phyloP scores from a whole-genome alignment of 2,113 vertebrate genomes.

The Oceanodroma tethys region DNA sequence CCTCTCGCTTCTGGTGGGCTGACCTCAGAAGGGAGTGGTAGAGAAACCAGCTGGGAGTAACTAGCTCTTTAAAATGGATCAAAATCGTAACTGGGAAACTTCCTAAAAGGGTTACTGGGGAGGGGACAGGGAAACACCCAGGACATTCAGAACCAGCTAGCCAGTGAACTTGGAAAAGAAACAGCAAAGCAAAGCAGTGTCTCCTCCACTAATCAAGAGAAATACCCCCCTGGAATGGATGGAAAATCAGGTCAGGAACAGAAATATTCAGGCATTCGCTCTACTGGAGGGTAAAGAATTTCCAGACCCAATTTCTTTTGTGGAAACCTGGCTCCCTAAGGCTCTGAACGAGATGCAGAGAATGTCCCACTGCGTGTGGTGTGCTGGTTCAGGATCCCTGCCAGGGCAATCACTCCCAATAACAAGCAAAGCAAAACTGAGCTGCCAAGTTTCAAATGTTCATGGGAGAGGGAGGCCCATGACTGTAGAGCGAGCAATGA shows the following conservation, averaged over 20 bases:
- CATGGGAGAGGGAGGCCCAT: neutral
- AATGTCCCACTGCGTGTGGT: constrained; percentile 54
- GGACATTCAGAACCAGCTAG: neutral
- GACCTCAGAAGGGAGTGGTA: constrained; percentile 28
- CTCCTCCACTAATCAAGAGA: neutral
- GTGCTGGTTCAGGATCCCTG: constrained; percentile 44
- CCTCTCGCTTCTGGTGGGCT: constrained; percentile 14
- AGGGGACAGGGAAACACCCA: neutral
- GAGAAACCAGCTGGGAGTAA: constrained; percentile 1
- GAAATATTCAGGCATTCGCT: constrained; percentile 2
- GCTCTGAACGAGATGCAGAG: constrained; percentile 19
- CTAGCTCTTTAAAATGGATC: constrained; percentile 6
- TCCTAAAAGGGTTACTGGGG: neutral
- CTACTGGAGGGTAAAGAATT: constrained; percentile 37
- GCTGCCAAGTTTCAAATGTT: constrained; percentile 48
- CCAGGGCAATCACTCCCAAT: constrained; percentile 25
- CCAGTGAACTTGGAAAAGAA: constrained; percentile 12
- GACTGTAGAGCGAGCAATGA: neutral
- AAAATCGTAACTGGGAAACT: neutral
- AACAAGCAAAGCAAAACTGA: constrained; percentile 31
- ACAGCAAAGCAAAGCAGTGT: neutral
- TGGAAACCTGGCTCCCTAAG: constrained; percentile 50
- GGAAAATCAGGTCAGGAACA: constrained; percentile 48
- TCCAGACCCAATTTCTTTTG: constrained; percentile 48
- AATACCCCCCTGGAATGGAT: neutral